These are phyloP conservation scores for Orthonychiurus folsomi DNA, from an alignment of 2,888 invertebrate species.

Conservation along the genomic window DNA sequence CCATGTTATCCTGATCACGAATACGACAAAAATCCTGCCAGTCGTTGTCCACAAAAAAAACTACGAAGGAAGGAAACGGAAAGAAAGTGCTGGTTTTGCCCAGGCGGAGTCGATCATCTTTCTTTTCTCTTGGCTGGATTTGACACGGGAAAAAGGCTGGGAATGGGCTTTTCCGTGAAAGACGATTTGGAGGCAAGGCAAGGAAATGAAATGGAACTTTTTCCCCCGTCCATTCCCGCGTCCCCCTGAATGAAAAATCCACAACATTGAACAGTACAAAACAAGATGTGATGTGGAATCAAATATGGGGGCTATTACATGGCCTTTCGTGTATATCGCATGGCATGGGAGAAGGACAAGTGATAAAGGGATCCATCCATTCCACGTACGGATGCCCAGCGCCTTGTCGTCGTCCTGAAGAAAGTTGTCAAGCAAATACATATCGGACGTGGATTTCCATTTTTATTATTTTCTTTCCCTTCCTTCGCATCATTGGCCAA, in stretches of 20 bases:
- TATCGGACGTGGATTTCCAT: not conserved
- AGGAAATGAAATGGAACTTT: constrained; percentile 1
- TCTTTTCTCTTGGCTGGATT: not conserved
- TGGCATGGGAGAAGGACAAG: not conserved
- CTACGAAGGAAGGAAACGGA: not conserved
- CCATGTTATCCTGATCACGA: too few relatives aligned
- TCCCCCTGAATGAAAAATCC: not conserved
- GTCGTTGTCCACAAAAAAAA: too few relatives aligned
- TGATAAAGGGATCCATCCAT: not conserved
- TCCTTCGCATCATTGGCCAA: not conserved
- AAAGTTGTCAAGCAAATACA: not conserved
- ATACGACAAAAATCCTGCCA: too few relatives aligned
- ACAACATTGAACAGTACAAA: not conserved
- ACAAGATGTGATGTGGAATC: constrained; percentile 1
- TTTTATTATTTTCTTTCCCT: constrained; percentile 1
- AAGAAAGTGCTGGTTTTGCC: too few relatives aligned
- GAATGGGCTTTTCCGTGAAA: too few relatives aligned
- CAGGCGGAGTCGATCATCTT: not conserved
- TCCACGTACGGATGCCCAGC: too few relatives aligned
- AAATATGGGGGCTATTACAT: not conserved
- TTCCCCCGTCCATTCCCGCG: too few relatives aligned
- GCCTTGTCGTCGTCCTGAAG: too few relatives aligned
- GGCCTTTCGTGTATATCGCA: not conserved
- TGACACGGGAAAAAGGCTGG: too few relatives aligned
- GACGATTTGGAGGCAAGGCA: not conserved